Evolutionary conservation across 1,140 invertebrate species (phyloP), one percentile per base, ranked within the genome.

Genomic region (Steinernema khuongi): DNA sequence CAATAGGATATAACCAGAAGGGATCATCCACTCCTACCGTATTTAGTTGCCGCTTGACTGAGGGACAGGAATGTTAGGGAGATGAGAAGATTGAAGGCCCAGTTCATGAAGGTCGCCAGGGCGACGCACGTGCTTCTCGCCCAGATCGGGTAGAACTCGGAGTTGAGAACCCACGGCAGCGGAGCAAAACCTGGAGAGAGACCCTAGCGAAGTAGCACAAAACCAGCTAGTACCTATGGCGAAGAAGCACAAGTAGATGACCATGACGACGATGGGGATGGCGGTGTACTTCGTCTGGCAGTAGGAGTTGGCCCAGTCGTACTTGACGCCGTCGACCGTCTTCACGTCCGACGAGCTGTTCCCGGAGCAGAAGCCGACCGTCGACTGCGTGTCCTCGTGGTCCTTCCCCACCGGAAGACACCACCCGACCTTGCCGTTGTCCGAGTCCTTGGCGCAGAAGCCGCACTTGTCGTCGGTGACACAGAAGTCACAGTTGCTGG

Each of bases 161-260:
- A 88, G 80, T 90, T 90, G 14, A 90, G 87, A 1, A 89, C 89
- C 90, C 90, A 90, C 41, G 90, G 90, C 87, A 90, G 89, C 22
- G 89, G 89, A 14, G 89, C 89, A 88, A 89, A 89, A 29, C 89
- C 88, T 88, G 74, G 22, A 79, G 77, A 71, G n/a, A n/a, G n/a
- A n/a, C n/a, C n/a, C n/a, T n/a, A n/a, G n/a, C n/a, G n/a, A n/a
- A n/a, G n/a, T n/a, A n/a, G 32, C 67, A 44, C 0, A 76, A 0
- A n/a, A n/a, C n/a, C n/a, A n/a, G n/a, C n/a, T n/a, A n/a, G n/a
- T 77, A 80, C 81, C 81, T 17, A 71, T 72, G 30, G 81, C 71
- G 73, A 83, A 83, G 19, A 67, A 73, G 36, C 74, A 73, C 1
- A 83, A 71, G 67, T 84, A 83, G 26, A 85, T 17, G 50, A 83